phyloP scores from a whole-genome alignment of 2,797 vertebrate species.

The Anniella stebbinsi region DNA sequence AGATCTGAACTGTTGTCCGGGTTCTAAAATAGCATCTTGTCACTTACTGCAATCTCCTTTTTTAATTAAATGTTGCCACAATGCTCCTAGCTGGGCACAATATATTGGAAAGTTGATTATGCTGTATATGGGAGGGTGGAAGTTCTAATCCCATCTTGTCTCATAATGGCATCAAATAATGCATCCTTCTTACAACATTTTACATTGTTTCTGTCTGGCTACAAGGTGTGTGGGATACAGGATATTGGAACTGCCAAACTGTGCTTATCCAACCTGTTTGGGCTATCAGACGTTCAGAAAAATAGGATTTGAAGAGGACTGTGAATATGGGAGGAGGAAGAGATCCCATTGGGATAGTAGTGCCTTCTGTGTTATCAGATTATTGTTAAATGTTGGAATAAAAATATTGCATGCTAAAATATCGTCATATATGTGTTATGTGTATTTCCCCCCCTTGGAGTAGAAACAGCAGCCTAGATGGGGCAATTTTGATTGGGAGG shows the following conservation, averaged over 20 bases:
- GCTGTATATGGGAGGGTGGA: not conserved
- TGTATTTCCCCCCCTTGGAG: too few relatives aligned
- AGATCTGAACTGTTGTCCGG: conserved; percentile 2
- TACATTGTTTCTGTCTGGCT: not conserved
- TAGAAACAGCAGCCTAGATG: too few relatives aligned
- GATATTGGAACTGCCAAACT: not conserved
- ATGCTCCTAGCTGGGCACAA: not conserved
- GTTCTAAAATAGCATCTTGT: conserved; percentile 25
- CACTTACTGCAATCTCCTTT: not conserved
- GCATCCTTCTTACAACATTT: not conserved
- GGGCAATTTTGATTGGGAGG: too few relatives aligned
- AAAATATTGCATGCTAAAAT: not conserved
- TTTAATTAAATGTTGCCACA: not conserved
- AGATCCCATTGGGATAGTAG: not conserved
- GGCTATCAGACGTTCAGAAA: too few relatives aligned
- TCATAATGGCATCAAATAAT: not conserved
- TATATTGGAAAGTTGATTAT: not conserved
- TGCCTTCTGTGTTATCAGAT: not conserved
- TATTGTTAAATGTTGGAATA: not conserved
- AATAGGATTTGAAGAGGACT: not conserved
- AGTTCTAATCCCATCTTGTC: not conserved
- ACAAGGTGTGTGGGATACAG: not conserved
- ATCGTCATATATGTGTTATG: not conserved
- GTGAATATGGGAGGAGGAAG: too few relatives aligned
- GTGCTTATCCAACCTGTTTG: not conserved